phyloP scores from a whole-genome alignment of 2,113 vertebrate genomes.

The Aptenodytes forsteri region DNA sequence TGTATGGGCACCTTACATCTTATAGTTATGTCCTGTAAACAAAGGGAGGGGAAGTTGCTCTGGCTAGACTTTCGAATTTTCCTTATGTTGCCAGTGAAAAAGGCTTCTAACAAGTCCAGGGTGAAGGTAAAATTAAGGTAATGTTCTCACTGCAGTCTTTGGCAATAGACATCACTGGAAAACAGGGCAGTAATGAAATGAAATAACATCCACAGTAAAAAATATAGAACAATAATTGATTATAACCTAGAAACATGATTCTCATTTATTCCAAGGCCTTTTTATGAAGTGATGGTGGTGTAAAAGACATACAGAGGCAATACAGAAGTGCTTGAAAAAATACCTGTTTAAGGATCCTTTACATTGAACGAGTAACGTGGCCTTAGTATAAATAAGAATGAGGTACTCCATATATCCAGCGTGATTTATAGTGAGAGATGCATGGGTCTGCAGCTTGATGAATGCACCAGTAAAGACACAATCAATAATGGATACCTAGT shows the following conservation, averaged over 20 bases:
- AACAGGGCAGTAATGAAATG: background rate
- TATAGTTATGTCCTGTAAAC: background rate
- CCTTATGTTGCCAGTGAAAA: background rate
- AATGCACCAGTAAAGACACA: background rate
- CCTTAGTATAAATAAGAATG: background rate
- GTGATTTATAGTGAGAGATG: background rate
- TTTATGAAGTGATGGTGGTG: background rate
- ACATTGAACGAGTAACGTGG: background rate
- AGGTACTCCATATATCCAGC: background rate
- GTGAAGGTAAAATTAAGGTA: background rate
- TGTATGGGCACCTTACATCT: background rate
- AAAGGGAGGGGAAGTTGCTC: background rate
- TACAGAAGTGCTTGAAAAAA: background rate
- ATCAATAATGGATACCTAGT: background rate
- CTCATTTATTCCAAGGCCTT: background rate
- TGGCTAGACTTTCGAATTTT: background rate
- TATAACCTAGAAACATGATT: background rate
- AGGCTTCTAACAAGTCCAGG: background rate
- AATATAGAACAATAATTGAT: background rate
- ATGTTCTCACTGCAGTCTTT: background rate
- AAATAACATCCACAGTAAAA: background rate
- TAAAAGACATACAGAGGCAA: background rate
- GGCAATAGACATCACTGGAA: background rate
- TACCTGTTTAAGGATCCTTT: background rate
- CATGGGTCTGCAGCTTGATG: background rate